Evolutionary conservation across 2,888 invertebrate genomes (phyloP).

Genomic region (Ophion obscuratus): DNA sequence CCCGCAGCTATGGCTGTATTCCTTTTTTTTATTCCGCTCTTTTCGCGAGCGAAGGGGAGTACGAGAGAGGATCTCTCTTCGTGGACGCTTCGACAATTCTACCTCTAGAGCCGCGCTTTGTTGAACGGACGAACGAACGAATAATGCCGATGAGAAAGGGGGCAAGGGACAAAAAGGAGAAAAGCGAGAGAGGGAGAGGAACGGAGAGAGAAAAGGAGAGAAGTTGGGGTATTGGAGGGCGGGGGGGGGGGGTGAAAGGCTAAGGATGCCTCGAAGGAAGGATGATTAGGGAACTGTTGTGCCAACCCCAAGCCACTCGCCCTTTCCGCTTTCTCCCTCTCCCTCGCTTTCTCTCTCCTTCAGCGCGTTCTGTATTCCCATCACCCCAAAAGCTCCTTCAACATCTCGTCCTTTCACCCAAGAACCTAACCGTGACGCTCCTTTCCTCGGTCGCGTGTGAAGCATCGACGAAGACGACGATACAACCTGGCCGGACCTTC

Average conservation of each 20-base stretch:
- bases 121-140: constrained; percentile 55
- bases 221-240: constrained; percentile 35
- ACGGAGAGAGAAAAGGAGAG: constrained; percentile 35
- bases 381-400: constrained; percentile 53
- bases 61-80: neutral
- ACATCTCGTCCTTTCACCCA: constrained; percentile 45
- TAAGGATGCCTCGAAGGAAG: constrained; percentile 69
- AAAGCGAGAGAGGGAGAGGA: constrained; percentile 22
- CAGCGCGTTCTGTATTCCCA: constrained; percentile 49
- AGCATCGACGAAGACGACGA: constrained; percentile 46
- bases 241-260: constrained; percentile 63
- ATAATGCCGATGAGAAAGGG: constrained; percentile 61
- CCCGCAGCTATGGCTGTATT: constrained; percentile 51
- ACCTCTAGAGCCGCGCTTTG: constrained; percentile 47
- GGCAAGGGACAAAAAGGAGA: constrained; percentile 22
- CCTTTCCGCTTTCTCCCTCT: constrained; percentile 53
- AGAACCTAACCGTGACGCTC: constrained; percentile 39
- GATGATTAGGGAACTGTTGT: constrained; percentile 75
- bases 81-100: constrained; percentile 37
- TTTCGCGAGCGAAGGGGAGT: constrained; percentile 25
- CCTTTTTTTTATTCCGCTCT: constrained; percentile 37
- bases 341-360: constrained; percentile 64
- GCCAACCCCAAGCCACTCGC: constrained; percentile 69
- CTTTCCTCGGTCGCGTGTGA: constrained; percentile 42
- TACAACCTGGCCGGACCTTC: constrained; percentile 51